A percentile compares a stretch with the other conserved stretches of the same genome.
phyloP scores from a whole-genome alignment of 1,140 invertebrate genomes.

The Lepidurus apus region DNA sequence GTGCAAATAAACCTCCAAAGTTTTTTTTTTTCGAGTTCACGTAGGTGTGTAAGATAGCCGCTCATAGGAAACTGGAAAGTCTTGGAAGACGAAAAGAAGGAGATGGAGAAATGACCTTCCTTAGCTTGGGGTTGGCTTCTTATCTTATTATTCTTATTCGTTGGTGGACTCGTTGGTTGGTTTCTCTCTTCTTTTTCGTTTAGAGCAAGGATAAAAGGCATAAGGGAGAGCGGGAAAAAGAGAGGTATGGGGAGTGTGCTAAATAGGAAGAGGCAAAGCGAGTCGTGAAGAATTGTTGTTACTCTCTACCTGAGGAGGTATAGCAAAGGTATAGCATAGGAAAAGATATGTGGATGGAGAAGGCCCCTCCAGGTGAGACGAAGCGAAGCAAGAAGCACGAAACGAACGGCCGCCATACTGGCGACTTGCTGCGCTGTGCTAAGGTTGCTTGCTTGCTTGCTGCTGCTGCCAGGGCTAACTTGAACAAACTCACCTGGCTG shows the following conservation, averaged over 20 bases:
- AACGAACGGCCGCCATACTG: conserved; percentile 13
- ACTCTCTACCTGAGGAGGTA: conserved; percentile 9
- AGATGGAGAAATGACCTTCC: conserved; percentile 12
- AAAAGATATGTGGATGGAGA: conserved; percentile 2
- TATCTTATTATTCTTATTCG: conserved; percentile 16
- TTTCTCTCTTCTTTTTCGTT: not conserved
- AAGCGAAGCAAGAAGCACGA: conserved; percentile 21
- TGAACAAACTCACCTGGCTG: not conserved
- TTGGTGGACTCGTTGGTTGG: conserved; percentile 10
- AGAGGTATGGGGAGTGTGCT: not conserved
- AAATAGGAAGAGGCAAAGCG: conserved; percentile 7
- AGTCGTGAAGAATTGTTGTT: conserved; percentile 1
- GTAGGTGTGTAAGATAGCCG: not conserved
- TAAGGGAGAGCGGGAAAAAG: not conserved
- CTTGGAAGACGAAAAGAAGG: not conserved
- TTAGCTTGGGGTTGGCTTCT: not conserved
- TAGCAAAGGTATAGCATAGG: not conserved
- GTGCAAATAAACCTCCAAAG: not conserved
- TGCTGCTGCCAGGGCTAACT: conserved; percentile 12
- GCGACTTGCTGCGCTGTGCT: conserved; percentile 13
- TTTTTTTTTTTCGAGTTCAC: not conserved
- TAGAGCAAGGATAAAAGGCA: not conserved
- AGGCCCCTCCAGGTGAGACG: conserved; percentile 17
- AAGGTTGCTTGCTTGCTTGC: not conserved
- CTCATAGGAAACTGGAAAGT: conserved; percentile 1